phyloP scores from a whole-genome alignment of 1,140 invertebrate species.

The Drosophila sturtevanti region DNA sequence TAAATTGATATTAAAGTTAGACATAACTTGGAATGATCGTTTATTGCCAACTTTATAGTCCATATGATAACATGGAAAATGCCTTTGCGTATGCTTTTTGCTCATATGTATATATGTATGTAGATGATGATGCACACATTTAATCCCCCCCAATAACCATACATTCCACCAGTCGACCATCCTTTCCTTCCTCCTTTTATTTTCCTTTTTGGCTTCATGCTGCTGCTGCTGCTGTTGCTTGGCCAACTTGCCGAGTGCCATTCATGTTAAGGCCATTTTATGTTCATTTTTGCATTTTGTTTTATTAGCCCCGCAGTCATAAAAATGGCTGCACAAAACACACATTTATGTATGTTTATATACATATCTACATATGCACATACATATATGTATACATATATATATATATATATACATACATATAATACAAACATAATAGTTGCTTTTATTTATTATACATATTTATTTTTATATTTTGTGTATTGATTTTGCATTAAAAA shows the following conservation, averaged over 20 bases:
- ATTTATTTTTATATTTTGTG: conserved; percentile 61
- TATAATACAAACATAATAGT: conserved; percentile 55
- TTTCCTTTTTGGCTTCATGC: conserved; percentile 38
- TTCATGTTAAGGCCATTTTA: conserved; percentile 78
- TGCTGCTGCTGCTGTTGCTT: not conserved
- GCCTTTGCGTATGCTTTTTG: not conserved
- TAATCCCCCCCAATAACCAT: conserved; percentile 1
- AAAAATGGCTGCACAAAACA: conserved; percentile 60
- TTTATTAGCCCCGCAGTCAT: conserved; percentile 56
- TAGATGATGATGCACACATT: not conserved
- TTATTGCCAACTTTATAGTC: not conserved
- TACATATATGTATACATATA: conserved; percentile 27
- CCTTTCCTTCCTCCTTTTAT: not conserved
- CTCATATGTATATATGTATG: no score
- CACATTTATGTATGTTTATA: conserved; percentile 37
- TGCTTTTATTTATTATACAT: conserved; percentile 15
- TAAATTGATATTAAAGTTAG: no score
- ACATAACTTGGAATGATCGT: not conserved
- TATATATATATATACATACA: conserved; percentile 30
- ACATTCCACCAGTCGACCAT: not conserved
- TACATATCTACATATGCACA: not conserved
- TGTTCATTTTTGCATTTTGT: conserved; percentile 69
- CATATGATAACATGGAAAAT: not conserved
- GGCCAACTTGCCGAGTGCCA: conserved; percentile 63
- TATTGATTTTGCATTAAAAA: conserved; percentile 80